Base-by-base conservation (phyloP, 2,888 invertebrate species). In the Caenorhabditis sp. region DNA sequence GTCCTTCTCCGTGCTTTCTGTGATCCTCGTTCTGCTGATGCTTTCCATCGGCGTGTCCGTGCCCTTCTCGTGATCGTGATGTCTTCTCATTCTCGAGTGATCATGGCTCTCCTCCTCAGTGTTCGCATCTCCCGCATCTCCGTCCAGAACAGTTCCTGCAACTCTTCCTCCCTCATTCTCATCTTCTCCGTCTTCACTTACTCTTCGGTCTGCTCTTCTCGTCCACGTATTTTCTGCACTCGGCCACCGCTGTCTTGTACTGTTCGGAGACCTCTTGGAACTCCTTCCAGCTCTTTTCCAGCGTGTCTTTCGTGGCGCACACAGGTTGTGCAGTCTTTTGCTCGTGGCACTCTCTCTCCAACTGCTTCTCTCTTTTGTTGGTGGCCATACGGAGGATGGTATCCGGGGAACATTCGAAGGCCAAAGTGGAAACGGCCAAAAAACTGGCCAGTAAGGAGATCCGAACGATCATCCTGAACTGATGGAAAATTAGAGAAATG, bases 311-410 rank as follows among this genome's bases (percentile, higher is more conserved):
- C 1, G 79, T 72, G 7, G 45, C 68, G 41, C 83, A 83, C 20
- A 62, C 46, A 0, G n/a, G 43, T 22, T 66, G 61, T 6, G 11
- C 52, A 1, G 66, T 72, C 17, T 70, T 78, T 52, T 61, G 59
- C 56, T 79, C 68, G 20, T 79, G 77, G 46, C 83, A 83, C 30
- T 83, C 83, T 15, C 70, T 43, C 45, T 83, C 82, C 48, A 83
- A 13, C 37, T 83, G 80, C 63, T 82, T 82, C 26, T 55, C 76
- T n/a, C 83, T 45, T 48, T 82, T 81, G 58, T 83, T 78, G 9
- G 78, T 80, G 7, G 82, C 83, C 74, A 83, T 78, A 24, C 83
- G 75, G 20, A 83, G 76, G 20, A 83, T 83, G 3, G 82, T 82
- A 41, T 83, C 83, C 1, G 83, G 66, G 7, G 78, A 59, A 35